Evolutionary conservation across 2,797 vertebrate species (phyloP).

Genomic region (Melanogrammus aeglefinus): DNA sequence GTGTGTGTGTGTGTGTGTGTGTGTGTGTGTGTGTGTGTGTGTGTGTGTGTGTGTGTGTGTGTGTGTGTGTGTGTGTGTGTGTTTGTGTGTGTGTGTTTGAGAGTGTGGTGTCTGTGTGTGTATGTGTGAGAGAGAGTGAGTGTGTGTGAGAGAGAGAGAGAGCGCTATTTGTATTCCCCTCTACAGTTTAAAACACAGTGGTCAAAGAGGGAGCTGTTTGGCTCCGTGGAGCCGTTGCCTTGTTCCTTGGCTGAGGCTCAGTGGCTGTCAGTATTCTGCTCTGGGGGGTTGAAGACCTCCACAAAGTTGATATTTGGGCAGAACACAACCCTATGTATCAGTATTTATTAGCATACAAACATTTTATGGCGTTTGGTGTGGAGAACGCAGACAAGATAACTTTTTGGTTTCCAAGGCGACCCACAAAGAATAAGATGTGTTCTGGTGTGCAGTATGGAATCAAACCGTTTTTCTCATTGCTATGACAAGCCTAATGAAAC

Average conservation of each 20-base stretch:
- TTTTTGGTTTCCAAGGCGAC: too few relatives aligned
- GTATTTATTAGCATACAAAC: too few relatives aligned
- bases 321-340: too few relatives aligned
- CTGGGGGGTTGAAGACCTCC: too few relatives aligned
- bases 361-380: too few relatives aligned
- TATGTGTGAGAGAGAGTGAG: not conserved
- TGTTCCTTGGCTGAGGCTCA: constrained; percentile 6
- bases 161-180: constrained; percentile 21
- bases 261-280: constrained; percentile 3
- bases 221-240: constrained; percentile 17
- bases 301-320: too few relatives aligned
- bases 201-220: constrained; percentile 19
- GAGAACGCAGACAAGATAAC: too few relatives aligned
- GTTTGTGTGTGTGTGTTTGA: not conserved
- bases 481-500: not conserved
- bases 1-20: not conserved
- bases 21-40: not conserved
- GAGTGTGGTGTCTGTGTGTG: not conserved
- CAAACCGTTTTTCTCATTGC: not conserved
- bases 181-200: constrained; percentile 25
- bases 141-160: not conserved
- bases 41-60: not conserved
- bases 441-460: too few relatives aligned
- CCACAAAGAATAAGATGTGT: too few relatives aligned
- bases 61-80: not conserved